Percentiles rank a stretch among this genome's conserved stretches.
Evolutionary conservation across 2,888 invertebrate species (phyloP).

Genomic region (Tenodera sinensis): DNA sequence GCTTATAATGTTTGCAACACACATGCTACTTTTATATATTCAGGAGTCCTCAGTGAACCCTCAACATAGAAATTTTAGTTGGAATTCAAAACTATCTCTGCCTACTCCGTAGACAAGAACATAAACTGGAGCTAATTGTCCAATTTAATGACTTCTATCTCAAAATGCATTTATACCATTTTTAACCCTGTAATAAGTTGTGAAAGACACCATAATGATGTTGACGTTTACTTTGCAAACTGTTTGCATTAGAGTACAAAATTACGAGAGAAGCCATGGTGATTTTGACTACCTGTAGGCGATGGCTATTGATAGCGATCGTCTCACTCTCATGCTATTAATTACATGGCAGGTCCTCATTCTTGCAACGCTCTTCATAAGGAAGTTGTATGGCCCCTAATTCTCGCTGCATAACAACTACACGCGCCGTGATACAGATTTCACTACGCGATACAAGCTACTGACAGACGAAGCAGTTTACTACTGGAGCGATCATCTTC

Average conservation of each 20-base stretch:
- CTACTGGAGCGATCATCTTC: neutral
- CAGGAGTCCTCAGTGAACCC: too few species aligned
- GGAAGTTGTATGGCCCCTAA: neutral
- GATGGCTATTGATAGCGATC: neutral
- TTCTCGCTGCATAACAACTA: neutral
- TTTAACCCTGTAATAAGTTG: too few species aligned
- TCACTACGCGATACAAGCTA: neutral
- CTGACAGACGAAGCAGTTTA: neutral
- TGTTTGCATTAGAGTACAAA: neutral
- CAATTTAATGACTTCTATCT: too few species aligned
- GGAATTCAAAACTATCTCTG: too few species aligned
- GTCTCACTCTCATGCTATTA: neutral
- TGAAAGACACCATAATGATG: neutral
- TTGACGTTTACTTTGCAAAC: neutral
- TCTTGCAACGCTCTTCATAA: neutral
- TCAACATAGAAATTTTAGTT: too few species aligned
- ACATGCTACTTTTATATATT: too few species aligned
- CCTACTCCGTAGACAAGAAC: too few species aligned
- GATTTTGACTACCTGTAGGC: neutral
- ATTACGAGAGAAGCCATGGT: neutral
- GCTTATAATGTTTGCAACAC: too few species aligned
- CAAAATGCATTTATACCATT: too few species aligned
- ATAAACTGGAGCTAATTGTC: too few species aligned
- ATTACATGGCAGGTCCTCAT: neutral
- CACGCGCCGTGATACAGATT: neutral